A percentile compares a stretch with the other conserved stretches of the same genome.
Conservation (phyloP, 2,888 invertebrate genomes). For the Chesias legatella region DNA sequence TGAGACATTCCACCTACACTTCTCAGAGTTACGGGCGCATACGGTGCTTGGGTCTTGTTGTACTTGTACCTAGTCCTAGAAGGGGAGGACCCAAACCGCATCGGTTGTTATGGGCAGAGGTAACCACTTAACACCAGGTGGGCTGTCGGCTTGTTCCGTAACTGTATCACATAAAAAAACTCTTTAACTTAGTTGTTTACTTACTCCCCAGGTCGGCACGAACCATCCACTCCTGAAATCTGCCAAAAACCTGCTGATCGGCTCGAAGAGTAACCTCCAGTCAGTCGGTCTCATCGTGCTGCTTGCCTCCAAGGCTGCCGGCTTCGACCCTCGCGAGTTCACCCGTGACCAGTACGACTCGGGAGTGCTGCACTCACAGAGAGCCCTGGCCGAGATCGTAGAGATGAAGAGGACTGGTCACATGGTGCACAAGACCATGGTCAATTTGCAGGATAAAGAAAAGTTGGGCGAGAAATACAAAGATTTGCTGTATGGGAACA, state of each 20-base stretch:
- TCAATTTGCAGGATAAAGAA: slow-evolving; percentile 58
- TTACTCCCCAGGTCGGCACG: slow-evolving; percentile 82
- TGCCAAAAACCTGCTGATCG: slow-evolving; percentile 89
- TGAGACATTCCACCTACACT: no score
- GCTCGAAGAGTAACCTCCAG: slow-evolving; percentile 90
- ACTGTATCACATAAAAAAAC: no score
- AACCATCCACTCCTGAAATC: slow-evolving; percentile 93
- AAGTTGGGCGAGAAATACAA: slow-evolving; percentile 53
- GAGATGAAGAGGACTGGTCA: slow-evolving; percentile 75
- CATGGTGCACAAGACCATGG: slow-evolving; percentile 69
- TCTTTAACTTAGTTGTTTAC: no score
- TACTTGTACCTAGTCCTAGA: no score
- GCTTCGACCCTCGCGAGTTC: slow-evolving; percentile 63
- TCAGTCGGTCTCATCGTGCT: slow-evolving; percentile 92
- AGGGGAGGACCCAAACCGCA: no score
- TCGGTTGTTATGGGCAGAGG: no score
- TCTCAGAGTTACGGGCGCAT: no score
- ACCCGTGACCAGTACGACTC: slow-evolving; percentile 55
- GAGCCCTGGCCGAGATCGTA: slow-evolving; percentile 72
- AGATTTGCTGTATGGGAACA: slow-evolving; percentile 67
- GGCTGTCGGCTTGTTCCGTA: no score
- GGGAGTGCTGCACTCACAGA: slow-evolving; percentile 67
- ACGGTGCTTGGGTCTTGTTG: no score
- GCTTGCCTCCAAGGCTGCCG: slow-evolving; percentile 89
- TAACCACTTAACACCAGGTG: no score